Evolutionary conservation across 2,888 invertebrate species (phyloP), one percentile per base, ranked within the genome.

Genomic region (Norana najaformis): DNA sequence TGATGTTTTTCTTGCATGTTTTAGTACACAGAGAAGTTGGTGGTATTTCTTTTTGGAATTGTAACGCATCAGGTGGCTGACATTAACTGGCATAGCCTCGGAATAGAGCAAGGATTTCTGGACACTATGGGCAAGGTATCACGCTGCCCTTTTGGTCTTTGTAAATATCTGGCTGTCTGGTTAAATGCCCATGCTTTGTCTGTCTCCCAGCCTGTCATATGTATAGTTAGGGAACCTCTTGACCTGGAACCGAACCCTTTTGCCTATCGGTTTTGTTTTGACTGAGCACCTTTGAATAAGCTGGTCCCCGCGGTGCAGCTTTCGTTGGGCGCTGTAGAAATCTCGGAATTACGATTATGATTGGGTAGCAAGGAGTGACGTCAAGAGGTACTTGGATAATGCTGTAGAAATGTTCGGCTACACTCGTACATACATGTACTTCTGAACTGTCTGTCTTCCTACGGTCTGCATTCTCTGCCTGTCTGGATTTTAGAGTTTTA

Each of bases 61-160:
- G 92, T 93, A n/a, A 93, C 93, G 5, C 94, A 94, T 91, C 94
- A 94, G 91, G 93, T 94, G n/a, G 93, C 94, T 34, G 94, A 94
- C 90, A 92, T 94, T 37, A 92, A 93, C 35, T 94, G 94, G 94
- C 94, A 94, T 91, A 93, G 93, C 90, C 92, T 94, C 30, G 94
- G 94, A 18, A 93, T 94, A 37, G 91, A 93, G 13, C 94, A 94
- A 91, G 94, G 94, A 20, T 94, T 94, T 89, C 92, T 94, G 13
- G 91, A 91, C 35, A 92, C 94, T 30, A 94, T 94, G 94, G 94
- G 92, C 13, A 92, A 92, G 91, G 94, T 94, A 90, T 92, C 93
- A 91, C 36, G 23, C 30, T 34, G 34, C 23, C 38, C 69, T 35
- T 47, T 41, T n/a, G n/a, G 69, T 30, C 30, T n/a, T 8, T 69